phyloP scores from a whole-genome alignment of 2,888 invertebrate genomes.

The Nemapogon koenigi region DNA sequence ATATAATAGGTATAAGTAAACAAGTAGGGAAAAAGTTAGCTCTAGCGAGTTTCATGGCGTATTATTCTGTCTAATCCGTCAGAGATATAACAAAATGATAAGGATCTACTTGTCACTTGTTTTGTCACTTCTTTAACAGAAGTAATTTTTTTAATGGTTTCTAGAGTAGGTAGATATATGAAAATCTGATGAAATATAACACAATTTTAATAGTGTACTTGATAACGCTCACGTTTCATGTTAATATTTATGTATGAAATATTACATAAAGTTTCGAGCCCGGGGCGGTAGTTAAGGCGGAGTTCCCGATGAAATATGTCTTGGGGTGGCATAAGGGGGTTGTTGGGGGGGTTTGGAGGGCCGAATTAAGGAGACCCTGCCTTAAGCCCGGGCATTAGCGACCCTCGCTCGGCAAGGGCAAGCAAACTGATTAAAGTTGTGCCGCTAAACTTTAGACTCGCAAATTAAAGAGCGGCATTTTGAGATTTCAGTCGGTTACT shows the following conservation, averaged over 20 bases:
- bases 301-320: conserved; percentile 62
- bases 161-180: too few relatives aligned
- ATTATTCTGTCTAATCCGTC: too few relatives aligned
- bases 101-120: too few relatives aligned
- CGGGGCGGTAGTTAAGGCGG: conserved; percentile 40
- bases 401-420: conserved; percentile 6
- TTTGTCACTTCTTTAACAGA: too few relatives aligned
- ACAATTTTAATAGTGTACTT: conserved; percentile 4
- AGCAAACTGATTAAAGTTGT: conserved; percentile 7
- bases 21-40: too few relatives aligned
- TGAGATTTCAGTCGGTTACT: conserved; percentile 3
- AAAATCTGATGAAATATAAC: too few relatives aligned
- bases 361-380: conserved; percentile 34
- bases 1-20: too few relatives aligned
- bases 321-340: conserved; percentile 30
- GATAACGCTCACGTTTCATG: conserved; percentile 32
- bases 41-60: too few relatives aligned
- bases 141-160: too few relatives aligned
- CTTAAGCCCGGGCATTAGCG: conserved; percentile 29
- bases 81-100: too few relatives aligned
- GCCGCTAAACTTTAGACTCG: conserved; percentile 1
- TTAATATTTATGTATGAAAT: conserved; percentile 53
- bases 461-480: conserved; percentile 5
- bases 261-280: conserved; percentile 45
- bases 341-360: conserved; percentile 17